Base-by-base conservation (phyloP, 2,888 invertebrate species). In the Embidobia sp. region DNA sequence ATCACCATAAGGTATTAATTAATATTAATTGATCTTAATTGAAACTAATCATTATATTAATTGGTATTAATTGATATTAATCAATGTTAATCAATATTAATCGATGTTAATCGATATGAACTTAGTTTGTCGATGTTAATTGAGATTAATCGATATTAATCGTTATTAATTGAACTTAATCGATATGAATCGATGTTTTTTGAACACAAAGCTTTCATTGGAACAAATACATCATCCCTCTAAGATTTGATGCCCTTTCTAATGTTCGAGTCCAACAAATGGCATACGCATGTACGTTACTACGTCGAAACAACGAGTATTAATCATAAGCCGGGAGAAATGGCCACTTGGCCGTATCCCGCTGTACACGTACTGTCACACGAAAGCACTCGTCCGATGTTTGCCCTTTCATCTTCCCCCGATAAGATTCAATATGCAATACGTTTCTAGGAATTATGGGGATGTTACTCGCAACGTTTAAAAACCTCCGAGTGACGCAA, bases 191-290 rank as follows among this genome's bases (percentile, higher is more conserved):
- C n/a, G n/a, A n/a, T n/a, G n/a, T n/a, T n/a, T n/a, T n/a, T n/a
- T n/a, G n/a, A n/a, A n/a, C n/a, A n/a, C n/a, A 61, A 70, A 51
- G 44, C 16, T 46, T 40, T 61, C 61, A 70, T 70, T 70, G 61
- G 19, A 70, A 70, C 61, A 27, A 70, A 70, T 70, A 70, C 61
- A 61, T 70, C 70, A 61, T 61, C 70, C 61, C 70, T 70, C 26
- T 33, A 31, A 31, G 29, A 51, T 18, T 76, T 53, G 33, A 67
- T 64, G 78, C 79, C 70, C 81, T 84, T 81, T 84, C 81, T 81
- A 82, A 79, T 78, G 79, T 77, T 77, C 33, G 31, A 77, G 74
- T 69, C 67, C 77, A 76, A 82, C 77, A 82, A 83, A 82, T 81
- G 80, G 79, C 76, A 37, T 78, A 61, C 53, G 61, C 63, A 33